Percentiles rank a stretch among this genome's conserved stretches.
These are phyloP conservation scores for Plebejus argus DNA, from an alignment of 2,888 invertebrate genomes.

Conservation along the genomic window DNA sequence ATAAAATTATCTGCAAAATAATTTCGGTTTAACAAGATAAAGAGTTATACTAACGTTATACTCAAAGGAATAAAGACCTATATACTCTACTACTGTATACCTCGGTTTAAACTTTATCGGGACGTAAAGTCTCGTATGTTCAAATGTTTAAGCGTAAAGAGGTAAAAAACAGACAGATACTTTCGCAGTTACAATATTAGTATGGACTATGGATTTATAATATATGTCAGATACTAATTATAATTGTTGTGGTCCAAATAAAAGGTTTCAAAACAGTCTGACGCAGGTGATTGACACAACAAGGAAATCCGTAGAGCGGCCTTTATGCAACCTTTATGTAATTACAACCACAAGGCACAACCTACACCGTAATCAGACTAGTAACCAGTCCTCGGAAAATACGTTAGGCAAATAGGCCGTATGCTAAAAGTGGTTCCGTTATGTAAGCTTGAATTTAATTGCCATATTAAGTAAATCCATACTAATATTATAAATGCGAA, in stretches of 20 bases:
- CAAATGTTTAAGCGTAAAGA: no score
- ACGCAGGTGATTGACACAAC: slow-evolving; percentile 37
- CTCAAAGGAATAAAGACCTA: no score
- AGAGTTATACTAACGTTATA: no score
- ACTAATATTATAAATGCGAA: not conserved
- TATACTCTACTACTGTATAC: no score
- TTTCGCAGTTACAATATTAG: no score
- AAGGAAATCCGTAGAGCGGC: slow-evolving; percentile 66
- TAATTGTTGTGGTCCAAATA: not conserved
- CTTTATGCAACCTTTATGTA: slow-evolving; percentile 39
- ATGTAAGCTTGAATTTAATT: not conserved
- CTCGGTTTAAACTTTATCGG: no score
- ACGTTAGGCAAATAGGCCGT: slow-evolving; percentile 5
- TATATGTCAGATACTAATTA: not conserved
- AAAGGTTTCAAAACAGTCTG: not conserved
- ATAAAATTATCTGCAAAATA: no score
- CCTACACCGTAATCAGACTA: slow-evolving; percentile 30
- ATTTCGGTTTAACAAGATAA: no score
- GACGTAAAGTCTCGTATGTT: no score
- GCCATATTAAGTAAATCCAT: not conserved
- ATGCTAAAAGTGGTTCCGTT: not conserved
- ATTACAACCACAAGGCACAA: slow-evolving; percentile 16
- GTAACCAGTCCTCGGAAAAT: slow-evolving; percentile 31
- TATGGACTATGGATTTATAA: no score
- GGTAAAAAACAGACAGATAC: no score